Evolutionary conservation across 2,888 invertebrate genomes (phyloP), one percentile per base, ranked within the genome.

Genomic region (Nomada flava): DNA sequence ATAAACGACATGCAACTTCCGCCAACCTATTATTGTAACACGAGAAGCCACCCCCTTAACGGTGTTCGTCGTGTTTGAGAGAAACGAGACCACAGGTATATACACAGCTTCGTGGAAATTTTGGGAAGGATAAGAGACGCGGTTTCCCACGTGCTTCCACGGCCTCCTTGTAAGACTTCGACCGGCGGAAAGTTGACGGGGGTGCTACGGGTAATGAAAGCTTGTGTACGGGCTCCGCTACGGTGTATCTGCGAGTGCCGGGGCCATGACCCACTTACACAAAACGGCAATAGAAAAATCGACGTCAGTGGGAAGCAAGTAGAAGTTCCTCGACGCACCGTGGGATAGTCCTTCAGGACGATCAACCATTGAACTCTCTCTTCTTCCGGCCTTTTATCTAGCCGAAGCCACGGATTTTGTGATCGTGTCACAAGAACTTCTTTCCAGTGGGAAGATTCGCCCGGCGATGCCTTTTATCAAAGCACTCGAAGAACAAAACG

Each of bases 301-400:
- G 82, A 81, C 74, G 85, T 81, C 83, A 80, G 65, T 62, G 75
- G 79, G 73, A 82, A 88, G 75, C 74, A 85, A 83, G 85, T 86
- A 86, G 85, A 81, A 77, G 84, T 70, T 85, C 79, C 76, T 79
- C 79, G 82, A 64, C 78, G 82, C 85, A 84, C 88, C 91, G 91
- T 91, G 91, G 91, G 91, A 91, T 89, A 91, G 88, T 90, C 89
- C 89, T 90, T 88, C 88, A 76, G 83, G 81, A 81, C 85, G 83
- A 84, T 86, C 88, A 86, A 78, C 86, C 88, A 88, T 88, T 88
- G 88, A 88, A 88, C 86, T 85, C 83, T 86, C 83, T 83, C 86
- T 79, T 76, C 86, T 88, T 88, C 88, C 88, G 88, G 88, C 50
- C 88, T 82, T 85, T 84, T 88, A 82, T 86, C 87, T 85, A 68